Conservation (phyloP, 2,113 vertebrate species). For the Campylorhamphus procurvoides region DNA sequence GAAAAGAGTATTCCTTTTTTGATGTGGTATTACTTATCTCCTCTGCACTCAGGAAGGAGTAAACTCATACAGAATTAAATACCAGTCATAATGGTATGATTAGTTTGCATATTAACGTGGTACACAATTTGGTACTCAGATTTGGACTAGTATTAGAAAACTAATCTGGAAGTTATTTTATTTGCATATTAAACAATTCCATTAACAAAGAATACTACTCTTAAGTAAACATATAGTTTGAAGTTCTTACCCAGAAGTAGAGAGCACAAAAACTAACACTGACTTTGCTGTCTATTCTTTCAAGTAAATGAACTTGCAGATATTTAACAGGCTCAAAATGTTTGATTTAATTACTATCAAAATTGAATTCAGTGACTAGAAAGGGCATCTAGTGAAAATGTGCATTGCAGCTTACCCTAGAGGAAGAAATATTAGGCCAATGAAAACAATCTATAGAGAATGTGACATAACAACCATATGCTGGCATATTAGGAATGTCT, state of each 20-base stretch:
- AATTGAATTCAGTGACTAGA: not conserved
- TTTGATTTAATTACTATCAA: conserved; percentile 15
- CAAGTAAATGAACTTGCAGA: not conserved
- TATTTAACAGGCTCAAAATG: not conserved
- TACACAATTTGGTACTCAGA: not conserved
- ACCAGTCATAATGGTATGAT: not conserved
- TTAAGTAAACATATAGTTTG: not conserved
- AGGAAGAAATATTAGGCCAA: conserved; percentile 36
- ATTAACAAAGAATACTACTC: not conserved
- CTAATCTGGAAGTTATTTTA: not conserved
- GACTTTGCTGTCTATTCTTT: not conserved
- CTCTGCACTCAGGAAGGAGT: not conserved
- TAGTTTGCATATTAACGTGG: not conserved
- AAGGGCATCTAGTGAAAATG: not conserved
- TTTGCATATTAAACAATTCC: not conserved
- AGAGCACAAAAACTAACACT: not conserved
- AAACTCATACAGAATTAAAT: not conserved
- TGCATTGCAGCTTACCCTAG: not conserved
- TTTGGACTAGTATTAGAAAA: not conserved
- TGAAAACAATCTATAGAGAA: conserved; percentile 19
- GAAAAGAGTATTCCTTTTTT: not conserved
- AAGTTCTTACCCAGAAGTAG: not conserved
- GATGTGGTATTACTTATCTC: not conserved
- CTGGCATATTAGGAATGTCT: conserved; percentile 48
- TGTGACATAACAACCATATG: not conserved